Percentiles rank a stretch among this genome's conserved stretches.
phyloP scores from a whole-genome alignment of 2,113 vertebrate species.

The Lycocorax pyrrhopterus region DNA sequence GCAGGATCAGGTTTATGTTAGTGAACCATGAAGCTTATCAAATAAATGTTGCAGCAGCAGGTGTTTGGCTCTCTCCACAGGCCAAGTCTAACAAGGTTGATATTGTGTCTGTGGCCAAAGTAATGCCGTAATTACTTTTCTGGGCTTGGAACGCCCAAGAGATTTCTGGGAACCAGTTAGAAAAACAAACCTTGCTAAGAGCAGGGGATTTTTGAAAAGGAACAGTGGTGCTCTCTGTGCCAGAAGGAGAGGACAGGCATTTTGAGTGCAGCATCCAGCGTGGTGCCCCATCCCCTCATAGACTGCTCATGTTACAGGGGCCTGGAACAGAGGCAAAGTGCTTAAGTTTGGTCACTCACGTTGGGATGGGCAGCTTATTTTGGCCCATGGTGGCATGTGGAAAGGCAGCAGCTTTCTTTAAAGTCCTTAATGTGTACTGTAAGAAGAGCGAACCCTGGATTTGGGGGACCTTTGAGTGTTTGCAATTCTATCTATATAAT shows the following conservation, averaged over 20 bases:
- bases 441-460: slow-evolving; percentile 10
- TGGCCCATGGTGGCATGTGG: slow-evolving; percentile 22
- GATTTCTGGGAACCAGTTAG: slow-evolving; percentile 66
- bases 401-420: slow-evolving; percentile 66
- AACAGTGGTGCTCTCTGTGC: slow-evolving; percentile 48
- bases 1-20: slow-evolving; percentile 65
- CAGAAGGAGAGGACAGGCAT: neutral
- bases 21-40: slow-evolving; percentile 68
- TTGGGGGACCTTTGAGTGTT: neutral
- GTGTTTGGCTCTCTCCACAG: slow-evolving; percentile 64
- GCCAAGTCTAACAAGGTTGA: slow-evolving; percentile 63
- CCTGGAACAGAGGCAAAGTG: slow-evolving; percentile 36
- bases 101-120: slow-evolving; percentile 52
- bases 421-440: slow-evolving; percentile 28
- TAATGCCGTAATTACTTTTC: slow-evolving; percentile 56
- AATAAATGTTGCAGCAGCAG: slow-evolving; percentile 70
- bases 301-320: neutral
- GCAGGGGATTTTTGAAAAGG: slow-evolving; percentile 35
- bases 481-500: neutral
- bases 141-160: slow-evolving; percentile 59
- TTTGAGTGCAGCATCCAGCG: neutral
- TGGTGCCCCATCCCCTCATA: neutral
- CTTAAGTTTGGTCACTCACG: slow-evolving; percentile 34
- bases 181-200: slow-evolving; percentile 68
- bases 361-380: slow-evolving; percentile 58